Base-by-base conservation (phyloP, 1,140 invertebrate species). In the Sarcophaga peregrina region DNA sequence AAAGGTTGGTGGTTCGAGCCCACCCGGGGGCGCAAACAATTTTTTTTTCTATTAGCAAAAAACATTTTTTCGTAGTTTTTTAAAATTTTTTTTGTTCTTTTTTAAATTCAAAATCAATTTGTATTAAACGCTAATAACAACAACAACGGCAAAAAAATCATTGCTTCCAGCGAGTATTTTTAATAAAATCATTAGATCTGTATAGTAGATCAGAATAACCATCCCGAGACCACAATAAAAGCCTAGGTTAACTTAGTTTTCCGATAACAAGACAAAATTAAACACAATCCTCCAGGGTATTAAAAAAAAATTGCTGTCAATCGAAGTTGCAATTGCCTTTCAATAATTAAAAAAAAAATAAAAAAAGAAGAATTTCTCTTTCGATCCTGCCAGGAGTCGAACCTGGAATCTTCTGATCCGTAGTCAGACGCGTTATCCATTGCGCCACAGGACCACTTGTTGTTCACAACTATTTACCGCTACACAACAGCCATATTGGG, bases 1-100 rank as follows among this genome's bases (percentile, higher is more conserved):
- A 95, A 95, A 95, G 94, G 94, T 95, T 95, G 94, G 94, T 95
- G 94, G 94, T 95, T 95, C 94, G 93, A 95, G 93, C 93, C 94
- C 94, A 95, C 94, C 94, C 94, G 93, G 94, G 94, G 94, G 94
- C 95, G 94, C 78, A 25, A 3, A n/a, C n/a, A 80, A 7, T 11
- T 47, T 47, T 46, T 75, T 75, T 75, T 75, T 25, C 20, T 68
- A 0, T 68, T 68, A 20, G n/a, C 25, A 37, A 37, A 68, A 58
- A 68, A 45, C 8, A 37, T 37, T 37, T 37, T 4, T 37, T 37
- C 25, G n/a, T n/a, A n/a, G n/a, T n/a, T n/a, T n/a, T 37, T 37
- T 37, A 37, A 37, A 46, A 76, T 76, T 13, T 46, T 17, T 46
- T 68, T 25, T n/a, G n/a, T 37, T 37, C 25, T 37, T 37, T 37